Evolutionary conservation across 2,888 invertebrate genomes (phyloP), one percentile per base, ranked within the genome.

Genomic region (Sarcophaga variegata): DNA sequence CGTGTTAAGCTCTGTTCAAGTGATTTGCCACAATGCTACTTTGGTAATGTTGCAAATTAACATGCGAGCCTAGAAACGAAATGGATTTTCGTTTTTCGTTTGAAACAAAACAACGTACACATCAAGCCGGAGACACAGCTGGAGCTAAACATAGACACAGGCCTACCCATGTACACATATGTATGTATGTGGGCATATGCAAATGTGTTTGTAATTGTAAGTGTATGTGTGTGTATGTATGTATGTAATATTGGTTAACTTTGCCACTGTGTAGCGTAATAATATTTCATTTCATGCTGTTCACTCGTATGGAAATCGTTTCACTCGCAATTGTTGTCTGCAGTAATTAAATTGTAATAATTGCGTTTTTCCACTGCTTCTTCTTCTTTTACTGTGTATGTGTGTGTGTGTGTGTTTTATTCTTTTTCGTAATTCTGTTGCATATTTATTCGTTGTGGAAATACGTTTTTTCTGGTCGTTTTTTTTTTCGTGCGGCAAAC

Each of bases 41-140:
- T 54, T 81, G 88, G 70, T 77, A 88, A 88, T 90, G 89, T 89
- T 89, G 88, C 82, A 89, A 89, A 88, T 89, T 89, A 87, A 87
- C 87, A 87, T 82, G 76, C 76, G 76, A 84, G 75, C 72, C 78
- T 71, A 80, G 71, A 81, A 84, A 84, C 78, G 54, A 72, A 82
- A 84, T 82, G 78, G 22, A 78, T 78, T 81, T 75, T 62, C 60
- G 25, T 59, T 14, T 54, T 54, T 54, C 54, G 12, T 12, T 14
- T 17, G 17, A 12, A 54, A 54, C 54, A 54, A 54, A 54, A 20
- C 63, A 78, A 70, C 62, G 14, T 4, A 12, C 45, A 17, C 22
- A 20, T 45, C 63, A 25, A 37, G 3, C 37, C 66, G 37, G 14
- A 67, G 20, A 20, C 20, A 45, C 20, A 67, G 14, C 17, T 4